These are phyloP conservation scores for Nomada lathburiana DNA, from an alignment of 2,888 invertebrate species.

Conservation along the genomic window DNA sequence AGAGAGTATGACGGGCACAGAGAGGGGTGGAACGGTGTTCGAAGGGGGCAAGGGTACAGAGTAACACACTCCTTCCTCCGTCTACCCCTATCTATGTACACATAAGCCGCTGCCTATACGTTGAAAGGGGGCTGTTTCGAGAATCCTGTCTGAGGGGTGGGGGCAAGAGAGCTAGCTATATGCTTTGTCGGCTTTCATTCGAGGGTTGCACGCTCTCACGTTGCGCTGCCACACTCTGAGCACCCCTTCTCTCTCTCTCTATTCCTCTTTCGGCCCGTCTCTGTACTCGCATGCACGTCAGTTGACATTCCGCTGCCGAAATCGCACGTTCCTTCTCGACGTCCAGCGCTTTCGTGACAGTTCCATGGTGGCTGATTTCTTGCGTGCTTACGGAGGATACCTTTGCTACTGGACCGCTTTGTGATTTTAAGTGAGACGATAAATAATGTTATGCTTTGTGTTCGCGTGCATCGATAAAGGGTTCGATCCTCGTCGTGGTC, in stretches of 20 bases:
- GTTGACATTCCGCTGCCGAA: conserved; percentile 78
- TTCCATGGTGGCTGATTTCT: conserved; percentile 26
- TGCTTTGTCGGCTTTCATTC: conserved; percentile 79
- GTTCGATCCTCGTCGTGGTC: not conserved
- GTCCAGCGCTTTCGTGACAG: conserved; percentile 41
- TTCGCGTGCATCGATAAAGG: conserved; percentile 20
- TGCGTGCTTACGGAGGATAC: conserved; percentile 25
- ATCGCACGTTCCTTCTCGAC: conserved; percentile 68
- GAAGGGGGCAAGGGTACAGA: conserved; percentile 51
- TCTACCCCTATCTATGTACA: conserved; percentile 50
- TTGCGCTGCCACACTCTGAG: conserved; percentile 68
- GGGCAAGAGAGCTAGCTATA: conserved; percentile 67
- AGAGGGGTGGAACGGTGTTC: conserved; percentile 49
- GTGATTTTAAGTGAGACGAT: conserved; percentile 45
- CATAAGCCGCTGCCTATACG: conserved; percentile 59
- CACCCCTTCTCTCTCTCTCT: conserved; percentile 56
- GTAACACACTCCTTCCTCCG: conserved; percentile 58
- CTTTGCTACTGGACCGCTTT: conserved; percentile 10
- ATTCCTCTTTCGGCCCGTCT: conserved; percentile 27
- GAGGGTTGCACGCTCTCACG: conserved; percentile 77
- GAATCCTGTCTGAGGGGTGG: conserved; percentile 49
- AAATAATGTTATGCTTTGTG: conserved; percentile 12
- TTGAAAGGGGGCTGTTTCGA: conserved; percentile 67
- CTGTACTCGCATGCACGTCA: conserved; percentile 71
- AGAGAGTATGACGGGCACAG: conserved; percentile 32